These are phyloP conservation scores for Ceratina australensis DNA, from an alignment of 1,140 invertebrate species.

Conservation along the genomic window DNA sequence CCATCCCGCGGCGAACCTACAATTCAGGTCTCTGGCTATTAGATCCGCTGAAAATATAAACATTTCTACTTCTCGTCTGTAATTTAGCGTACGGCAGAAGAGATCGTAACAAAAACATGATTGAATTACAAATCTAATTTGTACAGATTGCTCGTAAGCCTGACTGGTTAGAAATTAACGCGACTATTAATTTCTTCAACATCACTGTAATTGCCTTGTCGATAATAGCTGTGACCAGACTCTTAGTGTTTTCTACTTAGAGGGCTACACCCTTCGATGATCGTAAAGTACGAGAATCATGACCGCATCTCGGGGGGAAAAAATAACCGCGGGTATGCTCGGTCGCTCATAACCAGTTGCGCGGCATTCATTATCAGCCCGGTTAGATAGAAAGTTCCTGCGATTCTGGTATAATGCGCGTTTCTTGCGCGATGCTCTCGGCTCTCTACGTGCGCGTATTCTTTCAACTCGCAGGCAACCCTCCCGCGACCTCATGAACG, in stretches of 20 bases:
- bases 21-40: background rate
- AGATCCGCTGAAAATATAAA: too few relatives aligned
- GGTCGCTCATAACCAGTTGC: constrained; percentile 72
- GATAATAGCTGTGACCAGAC: background rate
- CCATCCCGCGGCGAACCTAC: background rate
- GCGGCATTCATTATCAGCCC: constrained; percentile 70
- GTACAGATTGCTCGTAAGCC: too few relatives aligned
- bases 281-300: constrained; percentile 67
- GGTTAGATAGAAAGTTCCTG: constrained; percentile 65
- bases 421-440: constrained; percentile 34
- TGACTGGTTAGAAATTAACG: background rate
- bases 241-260: constrained; percentile 19
- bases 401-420: constrained; percentile 59
- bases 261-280: constrained; percentile 70
- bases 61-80: too few relatives aligned
- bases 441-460: constrained; percentile 14
- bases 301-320: constrained; percentile 49
- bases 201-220: background rate
- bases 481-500: background rate
- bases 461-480: constrained; percentile 22
- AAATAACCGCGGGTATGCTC: constrained; percentile 63
- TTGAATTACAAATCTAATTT: too few relatives aligned
- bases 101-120: too few relatives aligned
- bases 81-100: too few relatives aligned
- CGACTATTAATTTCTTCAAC: background rate